Conservation (phyloP, 2,797 vertebrate species). For the Iguana delicatissima region DNA sequence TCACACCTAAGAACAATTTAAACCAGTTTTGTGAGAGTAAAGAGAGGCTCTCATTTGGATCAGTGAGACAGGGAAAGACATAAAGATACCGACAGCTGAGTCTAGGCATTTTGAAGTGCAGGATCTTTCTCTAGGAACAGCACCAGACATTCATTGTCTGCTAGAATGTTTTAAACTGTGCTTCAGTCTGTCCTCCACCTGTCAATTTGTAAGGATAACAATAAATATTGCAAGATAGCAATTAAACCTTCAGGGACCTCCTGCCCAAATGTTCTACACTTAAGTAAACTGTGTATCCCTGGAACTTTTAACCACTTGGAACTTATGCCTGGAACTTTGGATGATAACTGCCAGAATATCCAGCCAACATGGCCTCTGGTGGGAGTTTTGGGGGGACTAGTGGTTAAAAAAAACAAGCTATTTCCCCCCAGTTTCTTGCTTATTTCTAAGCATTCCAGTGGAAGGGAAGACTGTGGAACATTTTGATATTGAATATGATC, state of each 20-base stretch:
- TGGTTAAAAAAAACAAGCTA: no score
- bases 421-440: not conserved
- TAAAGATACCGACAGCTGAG: not conserved
- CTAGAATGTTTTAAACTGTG: not conserved
- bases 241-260: not conserved
- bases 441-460: not conserved
- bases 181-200: not conserved
- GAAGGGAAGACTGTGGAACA: rapidly evolving
- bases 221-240: not conserved
- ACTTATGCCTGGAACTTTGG: not conserved
- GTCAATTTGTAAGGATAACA: not conserved
- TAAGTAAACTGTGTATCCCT: not conserved
- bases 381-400: no score
- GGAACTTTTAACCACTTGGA: not conserved
- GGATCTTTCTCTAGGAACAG: not conserved
- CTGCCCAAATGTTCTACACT: not conserved
- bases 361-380: no score
- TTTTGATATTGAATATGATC: rapidly evolving
- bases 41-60: not conserved
- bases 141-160: not conserved
- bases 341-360: no score
- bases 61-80: not conserved
- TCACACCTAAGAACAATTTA: not conserved
- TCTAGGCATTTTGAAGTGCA: not conserved
- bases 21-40: not conserved